Evolutionary conservation across 2,888 invertebrate genomes (phyloP).

Genomic region (Notodonta dromedarius): DNA sequence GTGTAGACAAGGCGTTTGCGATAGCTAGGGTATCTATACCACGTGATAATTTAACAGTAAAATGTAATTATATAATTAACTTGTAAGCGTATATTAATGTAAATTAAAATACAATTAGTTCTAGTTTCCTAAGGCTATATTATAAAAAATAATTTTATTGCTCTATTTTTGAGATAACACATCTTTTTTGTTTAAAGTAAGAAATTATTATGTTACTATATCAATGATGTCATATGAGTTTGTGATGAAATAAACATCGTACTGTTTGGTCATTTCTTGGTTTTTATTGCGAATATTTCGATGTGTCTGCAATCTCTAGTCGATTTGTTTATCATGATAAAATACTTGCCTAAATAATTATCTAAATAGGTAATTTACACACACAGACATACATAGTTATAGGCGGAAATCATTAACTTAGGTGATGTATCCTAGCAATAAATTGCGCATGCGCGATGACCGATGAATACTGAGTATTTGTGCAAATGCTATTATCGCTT

Average conservation of each 20-base stretch:
- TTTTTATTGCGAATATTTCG: constrained; percentile 7
- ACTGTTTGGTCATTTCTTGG: constrained; percentile 61
- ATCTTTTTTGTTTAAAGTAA: constrained; percentile 48
- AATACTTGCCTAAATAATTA: no score
- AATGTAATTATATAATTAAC: constrained; percentile 61
- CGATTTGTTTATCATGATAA: no score
- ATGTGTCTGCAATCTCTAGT: no score
- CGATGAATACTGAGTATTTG: no score
- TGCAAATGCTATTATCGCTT: no score
- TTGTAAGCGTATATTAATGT: constrained; percentile 53
- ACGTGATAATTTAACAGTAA: constrained; percentile 77
- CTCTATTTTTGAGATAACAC: constrained; percentile 55
- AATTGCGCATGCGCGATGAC: no score
- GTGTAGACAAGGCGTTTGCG: constrained; percentile 37
- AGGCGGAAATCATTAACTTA: no score
- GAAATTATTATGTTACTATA: constrained; percentile 54
- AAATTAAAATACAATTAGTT: constrained; percentile 58
- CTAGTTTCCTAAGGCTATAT: constrained; percentile 60
- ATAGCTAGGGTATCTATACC: constrained; percentile 67
- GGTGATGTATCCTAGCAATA: no score
- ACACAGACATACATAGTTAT: no score
- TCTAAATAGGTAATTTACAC: no score
- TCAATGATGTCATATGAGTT: constrained; percentile 56
- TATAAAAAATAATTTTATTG: constrained; percentile 54
- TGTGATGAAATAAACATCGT: constrained; percentile 78